Percentiles rank a stretch among this genome's conserved stretches.
These are phyloP conservation scores for Xiphorhynchus erythropygius DNA, from an alignment of 2,797 vertebrate genomes.

Conservation along the genomic window DNA sequence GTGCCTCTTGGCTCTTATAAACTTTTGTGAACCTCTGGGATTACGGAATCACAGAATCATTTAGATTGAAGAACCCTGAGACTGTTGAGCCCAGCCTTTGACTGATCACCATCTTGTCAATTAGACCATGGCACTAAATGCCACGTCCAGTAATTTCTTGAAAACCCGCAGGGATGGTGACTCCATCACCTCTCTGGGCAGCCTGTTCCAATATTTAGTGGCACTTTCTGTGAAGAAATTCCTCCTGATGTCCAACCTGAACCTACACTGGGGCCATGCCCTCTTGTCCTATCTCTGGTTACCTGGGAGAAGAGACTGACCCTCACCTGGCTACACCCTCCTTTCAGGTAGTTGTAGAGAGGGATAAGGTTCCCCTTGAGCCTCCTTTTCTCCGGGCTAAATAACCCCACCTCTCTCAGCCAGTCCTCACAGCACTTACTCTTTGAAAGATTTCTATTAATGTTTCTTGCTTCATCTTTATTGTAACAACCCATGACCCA, in stretches of 20 bases:
- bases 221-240: background rate
- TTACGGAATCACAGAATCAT: background rate
- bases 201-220: background rate
- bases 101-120: background rate
- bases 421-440: background rate
- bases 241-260: background rate
- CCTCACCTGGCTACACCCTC: background rate
- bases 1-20: background rate
- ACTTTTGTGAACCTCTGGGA: background rate
- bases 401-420: background rate
- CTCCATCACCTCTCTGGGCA: background rate
- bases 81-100: accelerated
- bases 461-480: background rate
- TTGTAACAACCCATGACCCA: background rate
- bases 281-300: background rate
- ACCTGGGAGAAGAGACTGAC: background rate
- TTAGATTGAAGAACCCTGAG: background rate
- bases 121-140: background rate
- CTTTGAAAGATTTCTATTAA: background rate
- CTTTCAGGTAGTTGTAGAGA: background rate
- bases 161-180: too few species aligned
- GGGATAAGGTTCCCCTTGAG: background rate
- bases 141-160: background rate
- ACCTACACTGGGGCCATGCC: background rate
- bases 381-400: background rate